Percentiles rank a stretch among this genome's conserved stretches.
Conservation (phyloP, 2,113 vertebrate species). For the Cnemophilus loriae region DNA sequence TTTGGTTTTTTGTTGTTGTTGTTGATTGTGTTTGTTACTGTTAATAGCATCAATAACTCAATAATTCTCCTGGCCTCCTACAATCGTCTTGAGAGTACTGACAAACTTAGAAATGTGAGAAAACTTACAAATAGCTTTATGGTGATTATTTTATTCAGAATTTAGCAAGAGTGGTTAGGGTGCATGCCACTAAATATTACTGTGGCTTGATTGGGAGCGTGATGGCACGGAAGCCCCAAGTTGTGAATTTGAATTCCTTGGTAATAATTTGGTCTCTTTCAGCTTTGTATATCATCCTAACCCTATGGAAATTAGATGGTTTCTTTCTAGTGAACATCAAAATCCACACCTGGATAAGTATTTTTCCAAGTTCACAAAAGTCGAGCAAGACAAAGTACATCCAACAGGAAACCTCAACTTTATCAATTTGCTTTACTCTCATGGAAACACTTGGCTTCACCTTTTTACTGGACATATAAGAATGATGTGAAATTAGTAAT, state of each 20-base stretch:
- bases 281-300: neutral
- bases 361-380: neutral
- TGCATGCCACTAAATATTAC: neutral
- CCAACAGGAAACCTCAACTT: neutral
- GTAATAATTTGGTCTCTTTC: neutral
- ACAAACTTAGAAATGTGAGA: neutral
- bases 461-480: neutral
- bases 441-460: neutral
- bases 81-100: neutral
- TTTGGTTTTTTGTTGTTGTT: fast-evolving
- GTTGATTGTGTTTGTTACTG: neutral
- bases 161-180: neutral
- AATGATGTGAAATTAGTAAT: neutral
- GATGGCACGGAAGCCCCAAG: neutral
- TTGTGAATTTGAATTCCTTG: neutral
- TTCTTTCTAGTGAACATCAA: neutral
- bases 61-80: neutral
- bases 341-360: neutral
- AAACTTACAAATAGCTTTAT: neutral
- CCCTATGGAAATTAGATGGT: neutral
- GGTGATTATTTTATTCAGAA: neutral
- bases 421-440: neutral
- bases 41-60: neutral
- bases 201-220: neutral
- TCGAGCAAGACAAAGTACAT: neutral